Evolutionary conservation across 1,140 invertebrate species (phyloP).

Genomic region (Lethrus apterus): DNA sequence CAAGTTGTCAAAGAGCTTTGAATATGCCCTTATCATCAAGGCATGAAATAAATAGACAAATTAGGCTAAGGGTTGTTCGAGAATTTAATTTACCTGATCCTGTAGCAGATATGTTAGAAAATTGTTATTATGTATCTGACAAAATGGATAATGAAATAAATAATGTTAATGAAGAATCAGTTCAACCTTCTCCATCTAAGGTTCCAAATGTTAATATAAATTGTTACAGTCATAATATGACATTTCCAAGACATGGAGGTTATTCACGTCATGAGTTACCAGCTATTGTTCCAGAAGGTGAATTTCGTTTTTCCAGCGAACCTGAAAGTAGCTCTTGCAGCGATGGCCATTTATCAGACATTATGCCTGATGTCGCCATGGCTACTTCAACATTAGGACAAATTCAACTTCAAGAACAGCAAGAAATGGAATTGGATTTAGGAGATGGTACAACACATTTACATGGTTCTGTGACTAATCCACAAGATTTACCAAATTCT

Average conservation of each 20-base stretch:
- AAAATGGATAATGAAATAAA: conserved; percentile 28
- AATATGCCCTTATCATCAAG: conserved; percentile 67
- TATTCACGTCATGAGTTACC: conserved; percentile 33
- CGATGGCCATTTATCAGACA: conserved; percentile 67
- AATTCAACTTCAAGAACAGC: conserved; percentile 59
- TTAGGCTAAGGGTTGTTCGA: conserved; percentile 80
- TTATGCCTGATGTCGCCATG: conserved; percentile 86
- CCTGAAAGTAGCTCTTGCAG: conserved; percentile 52
- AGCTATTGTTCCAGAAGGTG: conserved; percentile 38
- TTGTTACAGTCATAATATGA: conserved; percentile 48
- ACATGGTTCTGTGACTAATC: conserved; percentile 19
- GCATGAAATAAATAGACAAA: conserved; percentile 66
- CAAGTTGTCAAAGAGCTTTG: conserved; percentile 69
- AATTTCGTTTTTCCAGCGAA: conserved; percentile 42
- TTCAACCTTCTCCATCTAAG: conserved; percentile 29
- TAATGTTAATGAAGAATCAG: conserved; percentile 13
- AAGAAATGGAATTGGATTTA: conserved; percentile 61
- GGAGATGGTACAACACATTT: conserved; percentile 64
- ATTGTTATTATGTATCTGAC: conserved; percentile 34
- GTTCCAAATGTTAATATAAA: conserved; percentile 7
- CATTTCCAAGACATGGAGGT: conserved; percentile 49
- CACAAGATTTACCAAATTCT: conserved; percentile 17
- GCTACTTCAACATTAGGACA: conserved; percentile 67
- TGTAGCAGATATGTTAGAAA: conserved; percentile 76
- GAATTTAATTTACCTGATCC: conserved; percentile 91